phyloP scores from a whole-genome alignment of 2,113 vertebrate species.

The Chiloscyllium plagiosum region DNA sequence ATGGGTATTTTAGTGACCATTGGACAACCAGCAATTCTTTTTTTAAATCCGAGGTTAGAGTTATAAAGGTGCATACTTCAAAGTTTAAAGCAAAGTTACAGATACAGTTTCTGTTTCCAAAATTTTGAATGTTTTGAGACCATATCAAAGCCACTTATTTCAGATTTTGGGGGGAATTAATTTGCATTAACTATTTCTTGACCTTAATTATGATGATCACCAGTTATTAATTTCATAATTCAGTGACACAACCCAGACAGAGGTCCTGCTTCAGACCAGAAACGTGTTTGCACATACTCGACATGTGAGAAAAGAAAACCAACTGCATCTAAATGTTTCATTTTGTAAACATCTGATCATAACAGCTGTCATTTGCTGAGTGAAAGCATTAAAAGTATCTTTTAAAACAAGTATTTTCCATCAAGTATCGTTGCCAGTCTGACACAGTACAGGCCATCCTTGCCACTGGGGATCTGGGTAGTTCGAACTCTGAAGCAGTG shows the following conservation, averaged over 20 bases:
- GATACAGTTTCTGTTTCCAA: not conserved
- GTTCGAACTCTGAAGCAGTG: not conserved
- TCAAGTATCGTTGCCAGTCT: not conserved
- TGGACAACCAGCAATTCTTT: not conserved
- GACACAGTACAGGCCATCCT: not conserved
- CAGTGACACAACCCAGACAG: not conserved
- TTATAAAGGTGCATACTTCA: not conserved
- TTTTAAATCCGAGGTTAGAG: not conserved
- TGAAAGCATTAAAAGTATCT: not conserved
- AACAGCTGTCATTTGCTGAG: not conserved
- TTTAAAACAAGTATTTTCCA: not conserved
- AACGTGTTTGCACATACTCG: not conserved
- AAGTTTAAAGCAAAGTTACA: not conserved
- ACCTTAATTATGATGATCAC: not conserved
- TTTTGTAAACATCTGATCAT: not conserved
- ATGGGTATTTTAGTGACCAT: not conserved
- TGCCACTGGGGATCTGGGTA: not conserved
- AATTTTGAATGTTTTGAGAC: not conserved
- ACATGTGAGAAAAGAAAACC: not conserved
- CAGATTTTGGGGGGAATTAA: not conserved
- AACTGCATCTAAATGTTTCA: not conserved
- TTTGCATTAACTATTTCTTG: not conserved
- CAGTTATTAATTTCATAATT: not conserved
- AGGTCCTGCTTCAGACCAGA: not conserved
- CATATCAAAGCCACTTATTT: not conserved